Evolutionary conservation across 2,113 vertebrate species (phyloP).

Genomic region (Campylomormyrus tamandua): DNA sequence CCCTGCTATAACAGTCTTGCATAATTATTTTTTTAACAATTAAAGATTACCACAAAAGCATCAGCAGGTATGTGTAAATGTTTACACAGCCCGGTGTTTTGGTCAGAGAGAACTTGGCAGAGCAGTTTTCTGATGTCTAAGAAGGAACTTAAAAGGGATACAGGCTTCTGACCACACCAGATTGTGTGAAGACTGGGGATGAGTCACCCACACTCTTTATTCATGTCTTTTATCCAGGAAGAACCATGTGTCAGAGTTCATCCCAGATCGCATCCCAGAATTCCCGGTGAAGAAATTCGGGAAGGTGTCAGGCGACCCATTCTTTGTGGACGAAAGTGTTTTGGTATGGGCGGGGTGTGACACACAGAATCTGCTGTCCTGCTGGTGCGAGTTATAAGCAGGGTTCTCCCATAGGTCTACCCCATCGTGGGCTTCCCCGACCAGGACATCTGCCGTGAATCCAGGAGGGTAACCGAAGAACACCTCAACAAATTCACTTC

Average conservation of each 20-base stretch:
- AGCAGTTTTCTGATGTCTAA: not conserved
- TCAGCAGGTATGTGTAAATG: not conserved
- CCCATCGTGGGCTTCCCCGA: slow-evolving; percentile 64
- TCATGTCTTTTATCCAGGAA: slow-evolving; percentile 51
- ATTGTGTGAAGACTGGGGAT: not conserved
- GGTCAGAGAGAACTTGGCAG: too few species aligned
- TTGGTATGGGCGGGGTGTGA: slow-evolving; percentile 46
- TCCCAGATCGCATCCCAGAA: slow-evolving; percentile 61
- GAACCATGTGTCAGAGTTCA: slow-evolving; percentile 62
- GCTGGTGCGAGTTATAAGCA: not conserved
- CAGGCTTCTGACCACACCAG: not conserved
- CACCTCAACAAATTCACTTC: slow-evolving; percentile 39
- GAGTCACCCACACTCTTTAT: not conserved
- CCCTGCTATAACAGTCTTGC: not conserved
- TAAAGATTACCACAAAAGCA: not conserved
- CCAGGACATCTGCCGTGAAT: slow-evolving; percentile 55
- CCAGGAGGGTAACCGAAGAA: slow-evolving; percentile 44
- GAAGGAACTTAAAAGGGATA: not conserved
- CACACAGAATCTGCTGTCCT: not conserved
- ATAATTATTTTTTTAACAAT: not conserved
- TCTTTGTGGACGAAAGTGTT: slow-evolving; percentile 65
- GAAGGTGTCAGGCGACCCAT: slow-evolving; percentile 60
- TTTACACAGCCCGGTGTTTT: not conserved
- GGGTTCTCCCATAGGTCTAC: slow-evolving; percentile 55
- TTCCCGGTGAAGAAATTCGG: slow-evolving; percentile 66